A percentile compares a stretch with the other conserved stretches of the same genome.
Evolutionary conservation across 2,888 invertebrate species (phyloP).

Genomic region (Tricholauxania praeusta): DNA sequence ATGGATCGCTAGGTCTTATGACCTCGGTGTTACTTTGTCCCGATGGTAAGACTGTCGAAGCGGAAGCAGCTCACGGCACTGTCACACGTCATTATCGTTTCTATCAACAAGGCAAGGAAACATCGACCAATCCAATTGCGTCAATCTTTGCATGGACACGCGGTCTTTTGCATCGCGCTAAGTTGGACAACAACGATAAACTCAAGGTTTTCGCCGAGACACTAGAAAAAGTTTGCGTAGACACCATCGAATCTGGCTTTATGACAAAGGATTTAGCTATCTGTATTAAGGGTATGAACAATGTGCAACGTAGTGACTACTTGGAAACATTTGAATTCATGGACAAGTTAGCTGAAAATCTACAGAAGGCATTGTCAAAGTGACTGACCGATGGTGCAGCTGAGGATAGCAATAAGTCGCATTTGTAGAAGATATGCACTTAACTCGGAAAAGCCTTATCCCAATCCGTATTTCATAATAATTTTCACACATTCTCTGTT

Average conservation of each 20-base stretch:
- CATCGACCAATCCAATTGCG: conserved; percentile 98
- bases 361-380: conserved; percentile 68
- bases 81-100: conserved; percentile 91
- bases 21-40: conserved; percentile 97
- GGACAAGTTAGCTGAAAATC: conserved; percentile 92
- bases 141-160: conserved; percentile 99
- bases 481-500: no score
- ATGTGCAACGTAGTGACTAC: conserved; percentile 81
- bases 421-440: conserved; percentile 21
- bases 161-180: conserved; percentile 93
- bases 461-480: no score
- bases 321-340: conserved; percentile 97
- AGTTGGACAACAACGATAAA: conserved; percentile 85
- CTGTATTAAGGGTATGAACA: conserved; percentile 94
- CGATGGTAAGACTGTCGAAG: conserved; percentile 97
- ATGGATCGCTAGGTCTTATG: conserved; percentile 97
- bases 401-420: conserved; percentile 21
- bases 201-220: conserved; percentile 86
- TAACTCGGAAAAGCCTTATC: not conserved
- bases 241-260: conserved; percentile 92
- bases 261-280: conserved; percentile 99
- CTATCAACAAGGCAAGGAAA: conserved; percentile 95
- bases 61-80: conserved; percentile 98
- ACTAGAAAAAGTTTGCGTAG: conserved; percentile 90
- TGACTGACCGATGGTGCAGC: conserved; percentile 50